Base-by-base conservation (phyloP, 1,140 invertebrate genomes). In the Scaptomyza montana region DNA sequence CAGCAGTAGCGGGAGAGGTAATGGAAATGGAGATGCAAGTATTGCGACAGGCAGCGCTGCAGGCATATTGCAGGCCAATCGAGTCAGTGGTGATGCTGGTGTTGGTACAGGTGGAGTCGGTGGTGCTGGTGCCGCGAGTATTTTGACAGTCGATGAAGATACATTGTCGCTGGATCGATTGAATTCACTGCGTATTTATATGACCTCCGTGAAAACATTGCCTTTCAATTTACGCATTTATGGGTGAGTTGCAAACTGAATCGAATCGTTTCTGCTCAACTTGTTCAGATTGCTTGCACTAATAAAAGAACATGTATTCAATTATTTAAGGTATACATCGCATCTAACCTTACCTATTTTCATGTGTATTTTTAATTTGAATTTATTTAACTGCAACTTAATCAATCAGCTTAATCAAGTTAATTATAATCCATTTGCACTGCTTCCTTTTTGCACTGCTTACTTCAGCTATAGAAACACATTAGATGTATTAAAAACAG, bases 201-300 rank as follows among this genome's bases (percentile, higher is more conserved):
- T 89, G 84, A 89, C 90, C 39, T 89, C 90, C 4, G 87, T 92
- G 72, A 92, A 90, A 87, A 90, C 89, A 54, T 74, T 92, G 74
- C 91, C 91, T 55, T 92, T 92, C 61, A 91, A 91, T 82, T 90
- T 91, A 53, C 84, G 89, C 60, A 92, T 92, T 59, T 92, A 92
- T 46, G 91, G 91, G 91, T 92, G 64, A 92, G 91, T 87, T 50
- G 56, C 13, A 12, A 50, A 62, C 30, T 19, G 71, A 64, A 36
- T 28, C n/a, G 30, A 33, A 47, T 60, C 13, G 30, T 51, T 62
- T 63, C 21, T 41, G 41, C 55, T 49, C 64, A 54, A 68, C 68
- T 73, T 68, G 13, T 46, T 10, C n/a, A 21, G 33, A 16, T 46
- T 41, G 49, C 30, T 13, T 28, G 25, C 47, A 41, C 6, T 21